Percentiles rank a stretch among this genome's conserved stretches.
Conservation (phyloP, 2,797 vertebrate species). For the Chiroxiphia lanceolata region DNA sequence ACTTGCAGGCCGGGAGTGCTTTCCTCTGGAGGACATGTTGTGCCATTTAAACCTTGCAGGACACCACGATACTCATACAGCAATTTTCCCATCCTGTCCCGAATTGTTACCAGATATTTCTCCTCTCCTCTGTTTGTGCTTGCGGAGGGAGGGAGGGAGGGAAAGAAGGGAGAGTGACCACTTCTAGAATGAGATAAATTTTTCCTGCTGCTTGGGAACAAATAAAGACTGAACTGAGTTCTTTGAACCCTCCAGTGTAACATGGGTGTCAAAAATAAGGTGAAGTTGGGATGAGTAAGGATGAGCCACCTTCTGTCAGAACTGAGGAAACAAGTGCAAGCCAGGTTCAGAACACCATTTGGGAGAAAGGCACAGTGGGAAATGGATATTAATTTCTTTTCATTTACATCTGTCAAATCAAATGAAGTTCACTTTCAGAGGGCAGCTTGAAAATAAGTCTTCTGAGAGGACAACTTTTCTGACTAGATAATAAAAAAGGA, state of each 20-base stretch:
- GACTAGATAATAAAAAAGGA: neutral
- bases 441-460: neutral
- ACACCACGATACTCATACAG: neutral
- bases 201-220: neutral
- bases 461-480: neutral
- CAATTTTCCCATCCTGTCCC: neutral
- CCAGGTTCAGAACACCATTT: neutral
- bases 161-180: neutral
- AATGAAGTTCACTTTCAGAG: neutral
- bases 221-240: neutral
- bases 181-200: neutral
- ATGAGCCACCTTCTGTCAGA: neutral
- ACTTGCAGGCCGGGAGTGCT: neutral
- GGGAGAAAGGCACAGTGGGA: neutral
- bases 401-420: neutral
- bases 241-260: neutral
- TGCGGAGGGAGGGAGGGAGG: neutral
- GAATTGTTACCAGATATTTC: neutral
- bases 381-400: neutral
- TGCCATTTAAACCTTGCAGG: neutral
- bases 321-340: neutral
- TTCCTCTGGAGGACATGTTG: neutral
- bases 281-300: neutral
- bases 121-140: neutral
- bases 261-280: neutral